Base-by-base conservation (phyloP, 2,113 vertebrate genomes). In the Thymallus thymallus region DNA sequence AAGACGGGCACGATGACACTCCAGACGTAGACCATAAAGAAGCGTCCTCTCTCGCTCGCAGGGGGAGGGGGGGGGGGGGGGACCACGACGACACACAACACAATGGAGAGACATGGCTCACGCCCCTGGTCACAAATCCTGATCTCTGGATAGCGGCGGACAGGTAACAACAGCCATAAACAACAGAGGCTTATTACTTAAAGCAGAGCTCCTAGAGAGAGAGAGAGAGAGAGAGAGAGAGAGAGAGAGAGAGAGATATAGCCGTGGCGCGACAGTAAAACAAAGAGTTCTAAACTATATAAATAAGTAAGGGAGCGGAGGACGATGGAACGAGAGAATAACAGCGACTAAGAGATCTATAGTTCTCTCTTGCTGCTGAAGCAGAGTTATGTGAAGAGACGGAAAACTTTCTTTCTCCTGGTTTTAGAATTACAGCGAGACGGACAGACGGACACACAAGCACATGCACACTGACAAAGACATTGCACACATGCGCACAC, bases 81-180 rank as follows among this genome's bases (percentile, higher is more conserved):
- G n/a, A n/a, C n/a, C n/a, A n/a, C n/a, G n/a, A n/a, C n/a, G n/a
- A 7, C 12, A 3, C 29, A 18, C 29, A 78, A 35, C 64, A 32
- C 63, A 26, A 32, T 69, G 68, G 64, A 66, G 75, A 75, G 72
- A 85, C 72, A 78, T 71, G 65, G 74, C 76, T 61, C 65, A 68
- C 75, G 75, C 4, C 80, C 35, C 72, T 69, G 71, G 69, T 68
- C 73, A 81, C 83, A 88, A 80, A 88, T 80, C 68, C 75, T 78
- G 79, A 68, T 80, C 64, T 30, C 23, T 45, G 62, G 74, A 84
- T 77, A 88, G 79, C 62, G 55, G 69, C 65, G 72, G 69, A 76
- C 73, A 79, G 46, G 65, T 81, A 89, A 83, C 70, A 68, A 66
- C 63, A 74, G 73, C 70, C 71, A 75, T 82, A 84, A 88, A 87